Base-by-base conservation (phyloP, 2,888 invertebrate species). In the Villa cingulata region DNA sequence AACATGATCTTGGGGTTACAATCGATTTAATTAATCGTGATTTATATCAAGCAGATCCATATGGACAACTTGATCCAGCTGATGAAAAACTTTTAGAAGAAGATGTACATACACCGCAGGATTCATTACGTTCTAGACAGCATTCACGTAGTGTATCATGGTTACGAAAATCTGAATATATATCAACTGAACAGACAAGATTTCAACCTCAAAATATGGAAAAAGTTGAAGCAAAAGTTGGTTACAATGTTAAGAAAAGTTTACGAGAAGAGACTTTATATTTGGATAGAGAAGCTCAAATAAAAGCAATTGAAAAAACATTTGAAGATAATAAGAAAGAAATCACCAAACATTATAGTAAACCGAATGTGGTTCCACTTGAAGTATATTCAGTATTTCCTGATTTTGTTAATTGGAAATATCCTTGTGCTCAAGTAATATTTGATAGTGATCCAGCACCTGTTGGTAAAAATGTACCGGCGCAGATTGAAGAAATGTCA, bases 381-480 rank as follows among this genome's bases (percentile, higher is more conserved):
- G 94, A 96, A 68, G 73, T 89, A 40, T 73, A 89, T 62, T 80
- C 88, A 0, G 77, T 98, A 17, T 94, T 83, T 70, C 97, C 98
- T 14, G 98, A 98, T 71, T 97, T 95, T 65, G 86, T 86, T 59
- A 76, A 94, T 62, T 98, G 97, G 97, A 92, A 91, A 64, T 92
- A 92, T 72, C 94, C 96, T 0, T 97, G 95, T 69, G 96, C 97
- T 41, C 88, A 88, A 69, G 97, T 98, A 54, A 92, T 96, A 62
- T 98, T 98, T 66, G 98, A 98, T 67, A 88, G 94, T 0, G 98
- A 98, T 72, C 97, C 97, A 12, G 92, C 96, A 7, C 94, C 95
- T 0, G 74, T 81, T 38, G 91, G 88, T 49, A 83, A 87, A 61
- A 81, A 87, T 58, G 80, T 86, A 41, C 84, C 88, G 23, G 86